Base-by-base conservation (phyloP, 2,888 invertebrate species). In the Cataglyphis albicans region DNA sequence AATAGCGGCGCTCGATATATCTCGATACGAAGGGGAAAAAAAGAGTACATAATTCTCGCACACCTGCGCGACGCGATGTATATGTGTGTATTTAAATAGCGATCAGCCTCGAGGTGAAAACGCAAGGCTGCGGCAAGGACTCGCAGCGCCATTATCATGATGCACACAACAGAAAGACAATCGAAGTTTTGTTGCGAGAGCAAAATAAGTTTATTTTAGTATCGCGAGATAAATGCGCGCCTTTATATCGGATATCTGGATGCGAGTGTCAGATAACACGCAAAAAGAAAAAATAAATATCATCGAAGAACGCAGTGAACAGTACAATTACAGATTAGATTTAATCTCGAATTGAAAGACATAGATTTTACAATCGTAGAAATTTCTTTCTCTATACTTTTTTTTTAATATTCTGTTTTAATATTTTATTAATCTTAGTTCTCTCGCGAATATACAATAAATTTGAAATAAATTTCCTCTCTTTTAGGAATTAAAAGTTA, bases 61-160 rank as follows among this genome's bases (percentile, higher is more conserved):
- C 82, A 76, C 81, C 65, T 63, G 57, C 82, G 57, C 68, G 65
- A 73, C 38, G 65, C 68, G 80, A 76, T 68, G 81, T 78, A 76
- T 84, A 76, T 87, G 88, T 44, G 7, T 85, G 86, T 89, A 91
- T 92, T 91, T 91, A 91, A 91, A 92, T 91, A 92, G 92, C 91
- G 88, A 87, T 35, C 86, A 84, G 84, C 88, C 89, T 90, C 92
- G 90, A 92, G 92, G 92, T 91, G 92, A 92, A 91, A 92, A 92
- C 88, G 92, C 92, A 92, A 92, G 92, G 92, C 92, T 92, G 92
- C 89, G 92, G 91, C 92, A 92, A 92, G 92, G 92, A 92, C 92
- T 92, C 85, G 67, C 84, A 80, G 86, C 85, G 89, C 82, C 87
- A 87, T 87, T 74, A 85, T 65, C 82, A 2, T n/a, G 55, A 29